Conservation (phyloP, 2,797 vertebrate species). For the Gadopsis marmoratus region DNA sequence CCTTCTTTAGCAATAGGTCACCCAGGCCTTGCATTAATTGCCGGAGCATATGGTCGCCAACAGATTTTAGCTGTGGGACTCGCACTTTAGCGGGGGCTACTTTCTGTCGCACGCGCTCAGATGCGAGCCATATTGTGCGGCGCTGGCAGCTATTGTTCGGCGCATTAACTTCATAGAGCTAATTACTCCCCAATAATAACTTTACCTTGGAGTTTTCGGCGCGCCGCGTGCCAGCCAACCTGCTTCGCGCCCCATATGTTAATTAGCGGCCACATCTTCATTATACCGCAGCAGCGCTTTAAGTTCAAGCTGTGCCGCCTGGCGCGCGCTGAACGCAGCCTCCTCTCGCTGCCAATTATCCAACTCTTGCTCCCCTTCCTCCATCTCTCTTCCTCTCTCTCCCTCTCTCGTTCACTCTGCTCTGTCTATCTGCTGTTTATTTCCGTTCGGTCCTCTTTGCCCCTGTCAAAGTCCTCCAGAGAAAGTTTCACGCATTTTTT, state of each 20-base stretch:
- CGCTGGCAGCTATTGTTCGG: slow-evolving; percentile 99
- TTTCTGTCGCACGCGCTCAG: slow-evolving; percentile 91
- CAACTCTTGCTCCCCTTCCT: slow-evolving; percentile 81
- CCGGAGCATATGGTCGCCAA: slow-evolving; percentile 98
- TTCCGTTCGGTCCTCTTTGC: slow-evolving; percentile 55
- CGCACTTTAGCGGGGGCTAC: slow-evolving; percentile 95
- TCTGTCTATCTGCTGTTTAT: slow-evolving; percentile 65
- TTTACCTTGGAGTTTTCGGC: slow-evolving; percentile 99
- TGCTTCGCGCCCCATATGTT: slow-evolving; percentile 99
- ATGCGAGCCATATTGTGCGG: slow-evolving; percentile 99
- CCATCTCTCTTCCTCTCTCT: slow-evolving; percentile 60
- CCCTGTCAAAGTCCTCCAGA: slow-evolving; percentile 87
- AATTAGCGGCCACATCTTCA: slow-evolving; percentile 99
- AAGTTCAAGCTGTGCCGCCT: slow-evolving; percentile 99
- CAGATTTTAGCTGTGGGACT: slow-evolving; percentile 99
- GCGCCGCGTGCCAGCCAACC: slow-evolving; percentile 97
- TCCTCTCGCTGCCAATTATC: slow-evolving; percentile 95
- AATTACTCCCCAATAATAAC: slow-evolving; percentile 99
- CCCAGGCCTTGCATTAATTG: slow-evolving; percentile 97
- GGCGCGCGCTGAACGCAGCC: slow-evolving; percentile 90
- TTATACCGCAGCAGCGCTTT: slow-evolving; percentile 99
- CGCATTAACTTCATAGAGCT: slow-evolving; percentile 99
- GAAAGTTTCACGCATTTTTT: slow-evolving; percentile 63
- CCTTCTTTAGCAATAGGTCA: slow-evolving; percentile 93
- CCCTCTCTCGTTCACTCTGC: slow-evolving; percentile 67